These are phyloP conservation scores for Regulus satrapa DNA, from an alignment of 2,113 vertebrate genomes.

Conservation along the genomic window DNA sequence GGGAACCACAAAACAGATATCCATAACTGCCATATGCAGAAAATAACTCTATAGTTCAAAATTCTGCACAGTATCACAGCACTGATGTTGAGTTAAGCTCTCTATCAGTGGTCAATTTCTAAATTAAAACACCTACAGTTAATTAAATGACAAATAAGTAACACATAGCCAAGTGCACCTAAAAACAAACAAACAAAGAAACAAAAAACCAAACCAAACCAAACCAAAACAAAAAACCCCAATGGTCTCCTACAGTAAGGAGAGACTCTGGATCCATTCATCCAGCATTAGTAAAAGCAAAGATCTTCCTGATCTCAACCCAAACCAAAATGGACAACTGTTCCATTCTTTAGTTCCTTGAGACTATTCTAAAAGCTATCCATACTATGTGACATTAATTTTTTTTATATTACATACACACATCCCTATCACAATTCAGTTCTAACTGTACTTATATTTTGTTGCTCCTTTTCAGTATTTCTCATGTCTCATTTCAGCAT, in stretches of 20 bases:
- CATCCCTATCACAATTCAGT: neutral
- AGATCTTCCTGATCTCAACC: neutral
- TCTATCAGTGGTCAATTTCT: neutral
- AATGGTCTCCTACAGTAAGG: neutral
- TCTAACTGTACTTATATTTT: neutral
- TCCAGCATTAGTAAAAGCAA: neutral
- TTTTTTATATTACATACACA: neutral
- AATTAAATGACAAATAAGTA: neutral
- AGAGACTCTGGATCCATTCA: neutral
- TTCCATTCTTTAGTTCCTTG: neutral
- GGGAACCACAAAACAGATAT: neutral
- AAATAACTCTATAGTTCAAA: neutral
- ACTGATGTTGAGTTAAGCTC: neutral
- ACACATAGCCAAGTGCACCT: neutral
- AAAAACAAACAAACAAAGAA: neutral
- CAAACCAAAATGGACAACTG: neutral
- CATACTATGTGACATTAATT: neutral
- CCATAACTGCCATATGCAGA: neutral
- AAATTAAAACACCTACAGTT: neutral
- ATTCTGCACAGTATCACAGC: neutral
- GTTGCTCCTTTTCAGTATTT: neutral
- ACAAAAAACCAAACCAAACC: too few species aligned
- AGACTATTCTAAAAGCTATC: neutral
- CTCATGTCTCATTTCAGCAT: neutral
- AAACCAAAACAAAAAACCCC: too few species aligned